Base-by-base conservation (phyloP, 2,888 invertebrate genomes). In the Labia minor region DNA sequence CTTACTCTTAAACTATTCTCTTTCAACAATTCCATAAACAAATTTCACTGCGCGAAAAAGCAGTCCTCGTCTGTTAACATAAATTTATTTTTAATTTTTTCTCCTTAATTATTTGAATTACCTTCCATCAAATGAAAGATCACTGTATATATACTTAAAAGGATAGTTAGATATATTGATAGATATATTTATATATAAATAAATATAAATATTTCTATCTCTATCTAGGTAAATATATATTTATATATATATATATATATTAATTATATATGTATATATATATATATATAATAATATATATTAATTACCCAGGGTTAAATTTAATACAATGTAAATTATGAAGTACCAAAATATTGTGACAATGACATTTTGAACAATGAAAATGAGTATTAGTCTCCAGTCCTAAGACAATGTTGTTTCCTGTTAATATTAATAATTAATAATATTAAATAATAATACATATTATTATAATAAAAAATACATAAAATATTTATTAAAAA, bases 321-420 rank as follows among this genome's bases (percentile, higher is more conserved):
- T 49, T n/a, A 49, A 49, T 49, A 49, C 14, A n/a, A n/a, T 49
- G 49, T 49, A 63, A 63, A 67, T 65, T 61, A 65, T 68, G 67
- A 68, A 61, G 62, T 68, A 67, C 67, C 67, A 68, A 64, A 61
- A 63, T 18, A 37, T 65, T 37, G 65, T 49, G 20, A 61, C 61
- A 64, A 66, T 67, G 70, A 67, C 68, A 69, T 70, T 70, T 70
- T 70, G 70, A 70, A 70, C 70, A 70, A 70, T 69, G 70, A 64
- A 68, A 65, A 62, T 16, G 21, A 49, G 49, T 49, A 49, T 49
- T 49, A 49, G 49, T 49, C 49, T 49, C 14, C 49, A n/a, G 49
- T 49, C 49, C 49, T 49, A 49, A 49, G 49, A 49, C 49, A 49
- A 49, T 49, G 49, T 49, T 49, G 49, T 49, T 49, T 49, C 49